Base-by-base conservation (phyloP, 2,113 vertebrate genomes). In the Elephas maximus region DNA sequence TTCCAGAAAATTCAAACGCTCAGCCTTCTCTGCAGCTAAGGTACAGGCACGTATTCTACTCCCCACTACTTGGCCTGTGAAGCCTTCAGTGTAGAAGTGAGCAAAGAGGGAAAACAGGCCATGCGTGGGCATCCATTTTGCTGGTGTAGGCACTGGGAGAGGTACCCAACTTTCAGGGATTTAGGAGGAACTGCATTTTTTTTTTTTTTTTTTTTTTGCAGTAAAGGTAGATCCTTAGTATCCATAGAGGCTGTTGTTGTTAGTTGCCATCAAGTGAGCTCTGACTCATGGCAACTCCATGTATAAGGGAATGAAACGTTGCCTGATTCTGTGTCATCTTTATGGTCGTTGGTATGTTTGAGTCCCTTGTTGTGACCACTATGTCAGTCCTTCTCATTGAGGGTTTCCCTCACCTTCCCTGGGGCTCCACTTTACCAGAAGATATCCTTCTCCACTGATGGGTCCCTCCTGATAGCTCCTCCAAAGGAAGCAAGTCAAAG, bases 211-310 rank as follows among this genome's bases (percentile, higher is more conserved):
- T 37, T 37, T 37, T 37, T 37, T 37, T 37, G 37, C 12, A 71
- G n/a, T 80, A 73, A 93, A 73, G 91, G 67, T 67, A 79, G 84
- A 73, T 74, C 63, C 78, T 93, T 88, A 20, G 24, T 48, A 44
- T 80, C 63, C 63, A 57, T 10, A 17, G 14, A 15, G 12, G 53
- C 11, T 69, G 26, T 33, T 69, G 63, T 65, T 65, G 63, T 65
- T 28, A 65, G 24, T 6, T 65, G 65, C 65, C 65, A 69, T 69
- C 30, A 15, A 69, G 65, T 11, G 63, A 67, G 63, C 20, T 57
- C 53, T 57, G 53, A 17, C 53, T 57, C 53, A 57, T 17, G 15
- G 48, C 53, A 57, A 67, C 26, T 11, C 63, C 26, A 28, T 30
- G 26, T 69, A 30, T 4, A 12, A 33, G 28, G 14, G 30, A 14